phyloP scores from a whole-genome alignment of 2,113 vertebrate genomes.

The Nesoenas mayeri region DNA sequence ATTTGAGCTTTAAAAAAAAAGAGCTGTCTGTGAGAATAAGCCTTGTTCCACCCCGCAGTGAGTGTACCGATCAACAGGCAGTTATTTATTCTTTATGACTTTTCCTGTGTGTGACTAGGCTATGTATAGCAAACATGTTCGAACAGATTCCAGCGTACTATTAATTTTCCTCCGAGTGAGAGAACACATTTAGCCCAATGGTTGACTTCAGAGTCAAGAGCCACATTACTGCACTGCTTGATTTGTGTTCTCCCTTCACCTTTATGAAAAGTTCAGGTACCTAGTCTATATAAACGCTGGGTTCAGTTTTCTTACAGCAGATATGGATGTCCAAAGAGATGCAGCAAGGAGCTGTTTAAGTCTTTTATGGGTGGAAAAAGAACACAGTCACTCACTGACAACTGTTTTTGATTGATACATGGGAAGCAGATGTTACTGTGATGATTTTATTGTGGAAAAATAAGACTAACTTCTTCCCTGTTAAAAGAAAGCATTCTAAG shows the following conservation, averaged over 20 bases:
- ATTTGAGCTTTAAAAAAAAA: neutral
- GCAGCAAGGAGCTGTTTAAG: neutral
- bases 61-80: neutral
- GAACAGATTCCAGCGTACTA: neutral
- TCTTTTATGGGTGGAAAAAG: neutral
- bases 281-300: neutral
- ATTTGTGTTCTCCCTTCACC: neutral
- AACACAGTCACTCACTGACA: neutral
- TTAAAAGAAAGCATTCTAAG: neutral
- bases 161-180: neutral
- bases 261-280: neutral
- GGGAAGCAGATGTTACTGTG: neutral
- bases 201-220: neutral
- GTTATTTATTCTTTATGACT: conserved; percentile 50
- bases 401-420: neutral
- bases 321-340: neutral
- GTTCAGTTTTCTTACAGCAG: neutral
- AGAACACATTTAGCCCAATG: neutral
- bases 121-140: conserved; percentile 24
- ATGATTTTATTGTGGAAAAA: neutral
- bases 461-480: neutral
- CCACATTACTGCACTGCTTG: neutral
- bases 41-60: neutral
- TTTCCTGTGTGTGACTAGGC: conserved; percentile 37
- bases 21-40: neutral